These are phyloP conservation scores for Pterostichus madidus DNA, from an alignment of 2,888 invertebrate genomes.

Conservation along the genomic window DNA sequence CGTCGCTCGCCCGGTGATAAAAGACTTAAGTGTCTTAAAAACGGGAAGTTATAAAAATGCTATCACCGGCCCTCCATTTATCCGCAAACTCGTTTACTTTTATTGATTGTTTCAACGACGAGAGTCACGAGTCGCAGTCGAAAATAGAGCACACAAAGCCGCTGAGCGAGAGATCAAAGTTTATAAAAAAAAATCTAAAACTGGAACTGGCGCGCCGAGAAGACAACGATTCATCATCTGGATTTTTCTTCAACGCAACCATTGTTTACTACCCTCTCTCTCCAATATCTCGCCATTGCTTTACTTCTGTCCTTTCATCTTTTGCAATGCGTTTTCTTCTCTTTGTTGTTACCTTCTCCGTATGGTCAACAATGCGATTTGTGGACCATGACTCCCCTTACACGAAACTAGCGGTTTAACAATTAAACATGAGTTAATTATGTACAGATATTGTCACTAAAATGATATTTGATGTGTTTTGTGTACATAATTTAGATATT, in stretches of 20 bases:
- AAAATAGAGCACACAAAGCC: conserved; percentile 58
- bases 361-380: neutral
- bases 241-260: conserved; percentile 22
- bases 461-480: too few species aligned
- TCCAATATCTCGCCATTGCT: neutral
- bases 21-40: conserved; percentile 63
- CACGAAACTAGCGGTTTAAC: too few species aligned
- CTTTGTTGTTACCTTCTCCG: neutral
- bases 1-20: conserved; percentile 45
- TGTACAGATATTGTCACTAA: too few species aligned
- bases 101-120: conserved; percentile 61
- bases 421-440: too few species aligned
- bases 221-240: conserved; percentile 56
- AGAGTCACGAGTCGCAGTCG: conserved; percentile 1
- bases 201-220: conserved; percentile 31
- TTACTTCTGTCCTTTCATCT: neutral
- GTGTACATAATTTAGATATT: too few species aligned
- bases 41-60: conserved; percentile 64
- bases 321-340: neutral
- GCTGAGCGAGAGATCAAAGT: conserved; percentile 30
- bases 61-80: conserved; percentile 61
- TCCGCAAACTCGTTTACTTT: conserved; percentile 62
- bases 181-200: conserved; percentile 44
- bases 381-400: too few species aligned
- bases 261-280: neutral